Evolutionary conservation across 2,888 invertebrate genomes (phyloP), one percentile per base, ranked within the genome.

Genomic region (Thalpophila matura): DNA sequence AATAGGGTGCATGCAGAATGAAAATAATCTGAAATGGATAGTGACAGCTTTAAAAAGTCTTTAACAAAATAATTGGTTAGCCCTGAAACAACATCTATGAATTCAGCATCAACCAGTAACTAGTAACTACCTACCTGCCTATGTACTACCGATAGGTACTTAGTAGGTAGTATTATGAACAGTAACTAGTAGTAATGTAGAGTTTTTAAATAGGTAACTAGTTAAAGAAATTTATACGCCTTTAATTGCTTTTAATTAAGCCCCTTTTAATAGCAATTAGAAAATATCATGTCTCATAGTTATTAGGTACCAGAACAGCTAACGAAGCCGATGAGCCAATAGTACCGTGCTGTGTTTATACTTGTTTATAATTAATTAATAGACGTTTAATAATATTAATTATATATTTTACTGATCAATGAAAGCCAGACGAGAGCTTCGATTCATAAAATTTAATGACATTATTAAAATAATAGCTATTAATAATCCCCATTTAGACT

Each of bases 401-500:
- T 64, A 63, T 51, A 75, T 56, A 51, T 54, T 58, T 67, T 40
- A 65, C 67, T 40, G 67, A 65, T 72, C 67, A 70, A 67, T 62
- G 64, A 49, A 62, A 54, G 65, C 64, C 68, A 69, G 49, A 55
- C 50, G 46, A 53, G 49, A 69, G 66, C 51, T 69, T 64, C 60
- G 58, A 74, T 77, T 76, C 76, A 79, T 82, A 79, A 74, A 72
- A 54, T 72, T 79, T 79, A 80, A 79, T 80, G 80, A 80, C 77
- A 84, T 82, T 86, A 86, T 87, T 86, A 89, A 89, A 87, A 76
- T 75, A 80, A 84, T 77, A 77, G 81, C 83, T 85, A 87, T 90
- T 87, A 90, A 90, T 90, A 87, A 87, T 86, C 84, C 84, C 81
- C 88, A 91, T 90, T 91, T 89, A 88, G 88, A 85, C 74, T 83